Evolutionary conservation across 2,113 vertebrate genomes (phyloP), one percentile per base, ranked within the genome.

Genomic region (Australoheros scitulus): DNA sequence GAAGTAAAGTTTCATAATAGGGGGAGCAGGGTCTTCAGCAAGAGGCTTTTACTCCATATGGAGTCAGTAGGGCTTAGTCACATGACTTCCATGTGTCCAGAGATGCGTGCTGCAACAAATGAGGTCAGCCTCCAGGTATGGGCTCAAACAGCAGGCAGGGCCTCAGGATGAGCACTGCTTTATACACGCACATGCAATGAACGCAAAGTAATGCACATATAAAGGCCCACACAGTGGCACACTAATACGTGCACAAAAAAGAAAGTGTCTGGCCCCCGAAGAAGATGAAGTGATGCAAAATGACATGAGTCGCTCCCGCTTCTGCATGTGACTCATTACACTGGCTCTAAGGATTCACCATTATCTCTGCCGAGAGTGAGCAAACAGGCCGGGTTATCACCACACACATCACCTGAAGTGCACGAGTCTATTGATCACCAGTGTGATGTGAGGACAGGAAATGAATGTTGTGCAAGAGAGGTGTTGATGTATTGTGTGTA

Each of bases 81-180:
- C 87, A 89, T 94, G 93, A 94, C 89, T 76, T 85, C 76, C 87
- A 70, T 80, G 80, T 84, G 92, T 91, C 89, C 88, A 20, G 83
- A 79, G 87, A 83, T 84, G 72, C 86, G 84, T 10, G 87, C 77
- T 82, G 88, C 84, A 91, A 86, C 88, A 88, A 94, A 94, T 87
- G 88, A 94, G 93, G 92, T 94, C 92, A 94, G 89, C 87, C 92
- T 89, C 81, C 91, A 94, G 91, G 92, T 94, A 91, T 85, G 76
- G 68, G 43, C 72, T 60, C 24, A 52, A 92, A 86, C 91, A 93
- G 91, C 90, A 90, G 93, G 92, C 90, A 86, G 91, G 1, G 77
- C 90, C 89, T 81, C 75, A 76, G 93, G 89, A 88, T 4, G 38
- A 56, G 68, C 78, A 59, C 79, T 32, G 57, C 29, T 24, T n/a